Base-by-base conservation (phyloP, 2,797 vertebrate species). In the Florisuga fusca region DNA sequence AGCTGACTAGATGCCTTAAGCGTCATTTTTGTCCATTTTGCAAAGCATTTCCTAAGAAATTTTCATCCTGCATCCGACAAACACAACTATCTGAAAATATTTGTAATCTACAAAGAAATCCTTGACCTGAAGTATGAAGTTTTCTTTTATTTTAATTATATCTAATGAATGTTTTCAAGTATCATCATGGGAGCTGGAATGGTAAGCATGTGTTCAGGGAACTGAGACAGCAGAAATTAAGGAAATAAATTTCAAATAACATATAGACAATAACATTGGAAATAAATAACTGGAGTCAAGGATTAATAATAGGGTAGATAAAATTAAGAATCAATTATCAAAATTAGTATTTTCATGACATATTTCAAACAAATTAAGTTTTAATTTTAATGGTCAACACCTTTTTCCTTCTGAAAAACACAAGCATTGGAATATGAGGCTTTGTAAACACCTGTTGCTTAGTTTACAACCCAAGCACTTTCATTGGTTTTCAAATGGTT, bases 391-490 rank as follows among this genome's bases (percentile, higher is more conserved):
- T 8, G 4, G 7, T 17, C 46, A 85, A 58, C n/a, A 51, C 2
- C 15, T 73, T 79, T 77, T 58, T 72, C n/a, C 43, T 68, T 71
- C 33, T 55, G 6, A 59, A 53, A 87, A 87, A 69, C 23, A 69
- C 6, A 78, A 75, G 9, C 27, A 50, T 36, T 74, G 72, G 89
- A 67, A 80, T 23, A 72, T 5, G 69, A 81, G 33, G 53, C 8
- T 74, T 46, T 76, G 50, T 59, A 86, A 93, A 77, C 33, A 94
- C 77, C 53, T 92, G 82, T 66, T 90, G 13, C 46, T 86, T 79
- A 23, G 26, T 78, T 91, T 92, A 91, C 57, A 81, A 41, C n/a
- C 27, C 3, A 1, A 69, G 10, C 10, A 69, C n/a, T 57, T 89
- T n/a, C 20, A 34, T 36, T 69, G 76, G 48, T 43, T 86, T 66